Base-by-base conservation (phyloP, 2,113 vertebrate species). In the Porphyrio hochstetteri region DNA sequence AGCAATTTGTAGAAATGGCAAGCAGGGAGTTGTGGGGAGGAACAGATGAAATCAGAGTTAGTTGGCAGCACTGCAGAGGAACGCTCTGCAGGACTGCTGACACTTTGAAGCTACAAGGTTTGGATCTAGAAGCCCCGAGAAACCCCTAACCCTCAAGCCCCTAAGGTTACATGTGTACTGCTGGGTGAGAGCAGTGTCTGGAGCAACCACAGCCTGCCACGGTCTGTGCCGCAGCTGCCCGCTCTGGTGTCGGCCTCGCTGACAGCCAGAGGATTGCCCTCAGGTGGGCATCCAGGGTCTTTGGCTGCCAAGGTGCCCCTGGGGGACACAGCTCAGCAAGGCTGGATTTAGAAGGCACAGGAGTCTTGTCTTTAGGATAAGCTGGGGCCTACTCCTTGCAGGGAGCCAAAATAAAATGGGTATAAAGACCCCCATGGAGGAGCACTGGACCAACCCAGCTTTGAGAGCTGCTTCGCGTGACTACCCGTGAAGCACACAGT, bases 11-110 rank as follows among this genome's bases (percentile, higher is more conserved):
- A 84, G 89, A 67, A 90, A 90, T 50, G 61, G 75, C 67, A 93
- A 86, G 46, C 3, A 7, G 44, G 35, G 17, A 3, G 6, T 92
- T 56, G 65, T 0, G 35, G 36, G 42, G 48, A 79, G 57, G 69
- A 84, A 92, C 13, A 95, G 65, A 92, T 31, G 61, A 94, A 95
- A 95, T 57, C 61, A 42, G 40, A 88, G 44, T 96, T 92, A 95
- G 80, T 82, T 91, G 91, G 69, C 67, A 93, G 63, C 83, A 91
- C 57, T 21, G 57, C 65, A 83, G 60, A 84, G 65, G 82, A 89
- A 76, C 0, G 0, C 44, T 48, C 33, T 56, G 42, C 57, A 82
- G 35, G 91, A 82, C 52, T 38, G 17, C 42, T 4, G 3, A 29
- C 42, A 64, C 42, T 64, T 48, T 5, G 7, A 89, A 86, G 10